phyloP scores from a whole-genome alignment of 2,888 invertebrate species.

The Microplitis deprimator region DNA sequence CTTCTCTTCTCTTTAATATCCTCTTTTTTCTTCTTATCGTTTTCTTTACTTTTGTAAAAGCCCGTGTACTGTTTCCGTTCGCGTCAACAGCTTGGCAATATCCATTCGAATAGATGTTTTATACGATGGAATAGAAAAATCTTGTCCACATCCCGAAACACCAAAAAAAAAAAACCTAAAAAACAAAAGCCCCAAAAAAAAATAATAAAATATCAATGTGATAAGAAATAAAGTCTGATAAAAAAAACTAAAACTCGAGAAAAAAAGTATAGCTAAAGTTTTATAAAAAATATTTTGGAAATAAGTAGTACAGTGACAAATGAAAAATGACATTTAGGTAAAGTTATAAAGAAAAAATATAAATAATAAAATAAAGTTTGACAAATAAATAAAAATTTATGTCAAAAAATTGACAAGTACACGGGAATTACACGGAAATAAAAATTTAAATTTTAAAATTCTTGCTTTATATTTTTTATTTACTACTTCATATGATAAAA shows the following conservation, averaged over 20 bases:
- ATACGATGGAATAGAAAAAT: background rate
- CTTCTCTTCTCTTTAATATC: background rate
- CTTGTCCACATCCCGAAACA: background rate
- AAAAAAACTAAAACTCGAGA: background rate
- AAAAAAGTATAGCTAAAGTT: background rate
- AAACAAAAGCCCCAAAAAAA: background rate
- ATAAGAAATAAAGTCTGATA: background rate
- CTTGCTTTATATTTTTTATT: too few species aligned
- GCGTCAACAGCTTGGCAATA: conserved; percentile 41
- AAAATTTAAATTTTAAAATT: too few species aligned
- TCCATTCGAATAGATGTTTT: conserved; percentile 19
- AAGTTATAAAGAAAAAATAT: too few species aligned
- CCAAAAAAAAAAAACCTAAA: background rate
- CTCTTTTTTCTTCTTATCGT: background rate
- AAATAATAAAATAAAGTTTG: too few species aligned
- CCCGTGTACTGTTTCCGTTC: conserved; percentile 29
- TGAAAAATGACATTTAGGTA: too few species aligned
- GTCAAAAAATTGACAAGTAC: too few species aligned
- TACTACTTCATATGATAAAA: too few species aligned
- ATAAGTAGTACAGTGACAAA: background rate
- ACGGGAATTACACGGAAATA: too few species aligned
- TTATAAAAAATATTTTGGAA: too few species aligned
- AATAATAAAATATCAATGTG: background rate
- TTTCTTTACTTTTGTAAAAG: conserved; percentile 38
- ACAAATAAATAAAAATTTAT: too few species aligned